Percentiles rank a stretch among this genome's conserved stretches.
Evolutionary conservation across 2,797 vertebrate species (phyloP).

Genomic region (Eleutherodactylus coqui): DNA sequence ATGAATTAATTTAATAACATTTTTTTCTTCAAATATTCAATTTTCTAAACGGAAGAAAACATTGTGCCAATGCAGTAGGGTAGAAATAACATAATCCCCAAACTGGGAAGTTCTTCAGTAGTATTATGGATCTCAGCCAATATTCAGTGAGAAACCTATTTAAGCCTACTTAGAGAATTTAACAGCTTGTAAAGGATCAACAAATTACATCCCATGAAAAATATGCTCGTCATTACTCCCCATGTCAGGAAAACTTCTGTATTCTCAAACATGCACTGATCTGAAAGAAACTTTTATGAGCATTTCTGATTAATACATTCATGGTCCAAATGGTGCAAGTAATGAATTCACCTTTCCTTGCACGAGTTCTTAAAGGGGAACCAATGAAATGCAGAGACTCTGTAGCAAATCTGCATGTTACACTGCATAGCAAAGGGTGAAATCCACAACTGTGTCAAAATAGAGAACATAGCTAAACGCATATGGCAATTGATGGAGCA

Average conservation of each 20-base stretch:
- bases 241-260: not conserved
- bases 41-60: not conserved
- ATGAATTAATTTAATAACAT: not conserved
- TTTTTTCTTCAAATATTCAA: constrained; percentile 20
- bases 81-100: constrained; percentile 20
- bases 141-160: constrained; percentile 15
- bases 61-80: constrained; percentile 4
- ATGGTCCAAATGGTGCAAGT: not conserved
- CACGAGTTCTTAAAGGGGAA: not conserved
- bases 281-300: not conserved
- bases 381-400: too few relatives aligned
- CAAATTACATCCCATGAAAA: constrained; percentile 24
- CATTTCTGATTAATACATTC: not conserved
- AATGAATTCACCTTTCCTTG: not conserved
- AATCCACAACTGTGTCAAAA: too few relatives aligned
- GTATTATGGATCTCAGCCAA: constrained; percentile 14
- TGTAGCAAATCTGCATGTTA: too few relatives aligned
- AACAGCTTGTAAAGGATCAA: constrained; percentile 36
- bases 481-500: too few relatives aligned
- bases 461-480: too few relatives aligned
- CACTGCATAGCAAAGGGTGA: too few relatives aligned
- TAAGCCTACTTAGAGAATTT: constrained; percentile 39
- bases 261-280: not conserved
- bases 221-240: constrained; percentile 27
- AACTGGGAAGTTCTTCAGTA: constrained; percentile 30